A percentile compares a stretch with the other conserved stretches of the same genome.
phyloP scores from a whole-genome alignment of 2,797 vertebrate genomes.

The Pterois miles region DNA sequence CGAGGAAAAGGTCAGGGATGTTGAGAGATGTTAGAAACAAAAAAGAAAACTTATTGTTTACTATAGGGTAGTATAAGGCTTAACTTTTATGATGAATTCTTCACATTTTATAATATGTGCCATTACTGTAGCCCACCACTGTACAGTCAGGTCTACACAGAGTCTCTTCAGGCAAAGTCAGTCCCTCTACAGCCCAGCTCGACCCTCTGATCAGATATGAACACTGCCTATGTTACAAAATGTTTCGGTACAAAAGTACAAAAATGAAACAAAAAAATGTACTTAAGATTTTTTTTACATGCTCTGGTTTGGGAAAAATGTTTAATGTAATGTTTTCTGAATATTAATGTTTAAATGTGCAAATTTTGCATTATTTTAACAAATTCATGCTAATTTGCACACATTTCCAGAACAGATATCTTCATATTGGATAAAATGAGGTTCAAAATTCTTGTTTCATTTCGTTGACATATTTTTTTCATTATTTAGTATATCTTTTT shows the following conservation, averaged over 20 bases:
- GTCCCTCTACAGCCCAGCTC: neutral
- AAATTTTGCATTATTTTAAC: no score
- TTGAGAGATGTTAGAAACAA: constrained; percentile 6
- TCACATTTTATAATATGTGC: neutral
- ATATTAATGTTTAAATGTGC: no score
- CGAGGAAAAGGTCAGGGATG: constrained; percentile 28
- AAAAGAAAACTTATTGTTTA: neutral
- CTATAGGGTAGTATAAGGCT: neutral
- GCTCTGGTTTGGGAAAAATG: no score
- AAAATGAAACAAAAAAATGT: neutral
- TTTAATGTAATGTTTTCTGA: no score
- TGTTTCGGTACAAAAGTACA: neutral
- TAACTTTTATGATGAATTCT: neutral
- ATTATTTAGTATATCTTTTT: no score
- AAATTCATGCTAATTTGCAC: no score
- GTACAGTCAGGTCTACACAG: neutral
- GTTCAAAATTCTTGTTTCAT: no score
- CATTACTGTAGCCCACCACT: neutral
- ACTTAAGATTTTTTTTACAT: neutral
- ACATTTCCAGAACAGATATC: no score
- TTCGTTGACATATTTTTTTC: no score
- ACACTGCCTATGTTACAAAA: neutral
- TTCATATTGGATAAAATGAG: no score
- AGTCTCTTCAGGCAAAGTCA: neutral
- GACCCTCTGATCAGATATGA: neutral